Evolutionary conservation across 2,113 vertebrate genomes (phyloP).

Genomic region (Urocynchramus pylzowi): DNA sequence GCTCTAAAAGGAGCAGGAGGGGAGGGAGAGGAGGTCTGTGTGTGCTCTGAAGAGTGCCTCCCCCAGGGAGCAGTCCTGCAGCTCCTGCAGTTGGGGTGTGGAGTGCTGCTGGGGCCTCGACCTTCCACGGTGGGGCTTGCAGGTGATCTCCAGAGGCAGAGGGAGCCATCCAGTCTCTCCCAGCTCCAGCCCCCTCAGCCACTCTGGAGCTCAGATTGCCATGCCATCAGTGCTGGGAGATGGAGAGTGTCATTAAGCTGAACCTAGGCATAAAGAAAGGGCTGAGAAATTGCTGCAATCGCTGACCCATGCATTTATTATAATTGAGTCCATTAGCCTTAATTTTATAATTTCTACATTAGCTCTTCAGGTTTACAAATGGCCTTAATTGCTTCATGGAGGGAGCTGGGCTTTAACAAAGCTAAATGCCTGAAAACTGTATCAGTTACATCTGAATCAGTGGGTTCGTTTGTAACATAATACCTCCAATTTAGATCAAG

Average conservation of each 20-base stretch:
- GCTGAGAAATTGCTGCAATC: slow-evolving; percentile 37
- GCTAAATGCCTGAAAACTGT: slow-evolving; percentile 15
- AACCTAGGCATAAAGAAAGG: slow-evolving; percentile 25
- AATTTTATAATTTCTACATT: slow-evolving; percentile 71
- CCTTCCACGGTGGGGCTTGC: not conserved
- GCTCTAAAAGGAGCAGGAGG: not conserved
- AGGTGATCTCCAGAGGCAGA: not conserved
- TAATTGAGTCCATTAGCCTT: slow-evolving; percentile 68
- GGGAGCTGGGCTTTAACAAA: slow-evolving; percentile 14
- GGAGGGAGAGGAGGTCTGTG: not conserved
- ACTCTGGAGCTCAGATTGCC: not conserved
- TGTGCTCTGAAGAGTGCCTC: not conserved
- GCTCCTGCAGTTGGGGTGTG: not conserved
- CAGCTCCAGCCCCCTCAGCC: not conserved
- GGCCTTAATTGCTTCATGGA: slow-evolving; percentile 51
- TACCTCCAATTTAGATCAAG: not conserved
- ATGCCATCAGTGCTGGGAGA: not conserved
- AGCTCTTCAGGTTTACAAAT: slow-evolving; percentile 60
- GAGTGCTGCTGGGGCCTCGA: not conserved
- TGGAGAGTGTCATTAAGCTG: slow-evolving; percentile 34
- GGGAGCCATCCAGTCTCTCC: not conserved
- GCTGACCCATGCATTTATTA: slow-evolving; percentile 57
- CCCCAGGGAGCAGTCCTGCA: not conserved
- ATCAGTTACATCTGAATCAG: slow-evolving; percentile 24
- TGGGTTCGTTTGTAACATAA: not conserved